A percentile compares a stretch with the other conserved stretches of the same genome.
Conservation (phyloP, 1,140 invertebrate species). For the Oppia nitens region DNA sequence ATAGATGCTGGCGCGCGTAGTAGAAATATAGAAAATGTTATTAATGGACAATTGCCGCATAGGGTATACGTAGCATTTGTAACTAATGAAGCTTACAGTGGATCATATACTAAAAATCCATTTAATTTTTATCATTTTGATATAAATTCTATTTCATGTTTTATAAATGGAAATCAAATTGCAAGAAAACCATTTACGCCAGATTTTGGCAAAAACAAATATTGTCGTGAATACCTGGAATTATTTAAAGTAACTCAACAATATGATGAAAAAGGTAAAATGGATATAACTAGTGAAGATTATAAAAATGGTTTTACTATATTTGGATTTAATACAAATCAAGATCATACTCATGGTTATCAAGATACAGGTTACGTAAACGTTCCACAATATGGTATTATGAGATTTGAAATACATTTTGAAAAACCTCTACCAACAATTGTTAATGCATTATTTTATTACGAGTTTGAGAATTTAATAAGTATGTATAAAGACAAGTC, state of each 20-base stretch:
- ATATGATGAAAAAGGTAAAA: not conserved
- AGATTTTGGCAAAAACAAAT: slow-evolving; percentile 7
- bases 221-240: slow-evolving; percentile 2
- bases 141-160: slow-evolving; percentile 11
- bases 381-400: not conserved
- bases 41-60: slow-evolving; percentile 17
- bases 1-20: slow-evolving; percentile 14
- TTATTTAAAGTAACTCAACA: slow-evolving; percentile 7
- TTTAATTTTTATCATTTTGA: slow-evolving; percentile 1
- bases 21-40: slow-evolving; percentile 18
- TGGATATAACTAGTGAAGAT: not conserved
- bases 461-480: slow-evolving; percentile 16
- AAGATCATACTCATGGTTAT: slow-evolving; percentile 5
- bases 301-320: slow-evolving; percentile 1
- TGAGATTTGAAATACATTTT: not conserved
- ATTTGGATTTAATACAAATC: slow-evolving; percentile 10
- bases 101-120: slow-evolving; percentile 8
- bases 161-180: slow-evolving; percentile 6
- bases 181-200: not conserved
- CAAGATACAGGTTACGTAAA: slow-evolving; percentile 2
- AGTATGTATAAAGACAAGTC: slow-evolving; percentile 14
- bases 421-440: not conserved
- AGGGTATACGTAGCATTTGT: slow-evolving; percentile 13
- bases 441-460: not conserved
- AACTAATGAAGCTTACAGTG: slow-evolving; percentile 7